A percentile compares a stretch with the other conserved stretches of the same genome.
Evolutionary conservation across 2,888 invertebrate species (phyloP).

Genomic region (Pimpla rufipes): DNA sequence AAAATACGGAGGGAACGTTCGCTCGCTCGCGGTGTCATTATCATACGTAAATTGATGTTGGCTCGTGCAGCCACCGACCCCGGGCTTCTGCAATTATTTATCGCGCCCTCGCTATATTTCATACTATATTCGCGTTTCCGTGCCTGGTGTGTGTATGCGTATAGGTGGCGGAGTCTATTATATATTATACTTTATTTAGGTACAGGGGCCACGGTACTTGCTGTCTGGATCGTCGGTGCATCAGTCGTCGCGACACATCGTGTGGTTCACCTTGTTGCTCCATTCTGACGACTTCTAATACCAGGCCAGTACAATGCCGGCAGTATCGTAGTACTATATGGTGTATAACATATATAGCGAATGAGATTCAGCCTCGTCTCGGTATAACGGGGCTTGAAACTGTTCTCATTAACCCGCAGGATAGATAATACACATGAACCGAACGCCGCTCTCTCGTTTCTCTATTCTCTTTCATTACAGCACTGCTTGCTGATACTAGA

Average conservation of each 20-base stretch:
- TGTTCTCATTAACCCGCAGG: slow-evolving; percentile 83
- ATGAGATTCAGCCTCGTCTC: slow-evolving; percentile 63
- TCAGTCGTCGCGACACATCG: slow-evolving; percentile 50
- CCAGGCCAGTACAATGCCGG: slow-evolving; percentile 9
- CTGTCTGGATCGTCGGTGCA: slow-evolving; percentile 55
- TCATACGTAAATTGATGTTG: slow-evolving; percentile 75
- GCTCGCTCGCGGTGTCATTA: slow-evolving; percentile 66
- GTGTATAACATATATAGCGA: slow-evolving; percentile 37
- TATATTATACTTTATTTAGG: slow-evolving; percentile 62
- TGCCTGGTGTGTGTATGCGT: background rate
- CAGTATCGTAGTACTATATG: slow-evolving; percentile 19
- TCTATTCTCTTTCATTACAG: slow-evolving; percentile 78
- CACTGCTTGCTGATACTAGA: slow-evolving; percentile 4
- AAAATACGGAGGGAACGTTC: slow-evolving; percentile 61
- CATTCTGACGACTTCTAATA: slow-evolving; percentile 50
- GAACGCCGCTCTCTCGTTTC: slow-evolving; percentile 42
- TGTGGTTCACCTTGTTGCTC: slow-evolving; percentile 52
- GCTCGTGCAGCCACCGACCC: slow-evolving; percentile 60
- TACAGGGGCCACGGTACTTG: slow-evolving; percentile 29
- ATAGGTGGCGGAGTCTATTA: slow-evolving; percentile 41
- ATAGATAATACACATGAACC: slow-evolving; percentile 68
- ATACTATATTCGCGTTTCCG: slow-evolving; percentile 46
- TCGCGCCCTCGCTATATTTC: slow-evolving; percentile 65
- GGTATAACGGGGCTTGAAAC: slow-evolving; percentile 81
- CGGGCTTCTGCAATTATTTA: slow-evolving; percentile 72